phyloP scores from a whole-genome alignment of 2,797 vertebrate species.

The Tapera naevia region DNA sequence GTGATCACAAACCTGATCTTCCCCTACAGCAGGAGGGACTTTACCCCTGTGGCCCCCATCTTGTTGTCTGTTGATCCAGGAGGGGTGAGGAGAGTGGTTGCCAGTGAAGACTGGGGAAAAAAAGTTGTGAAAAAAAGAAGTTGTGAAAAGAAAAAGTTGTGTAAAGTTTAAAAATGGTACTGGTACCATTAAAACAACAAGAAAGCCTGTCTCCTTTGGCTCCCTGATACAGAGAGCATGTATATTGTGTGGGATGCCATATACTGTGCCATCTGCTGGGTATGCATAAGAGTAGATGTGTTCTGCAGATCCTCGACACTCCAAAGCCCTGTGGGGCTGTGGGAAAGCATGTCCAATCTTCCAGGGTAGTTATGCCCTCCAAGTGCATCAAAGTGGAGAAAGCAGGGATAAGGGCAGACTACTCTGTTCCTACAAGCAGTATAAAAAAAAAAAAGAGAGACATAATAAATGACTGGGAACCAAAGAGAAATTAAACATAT shows the following conservation, averaged over 20 bases:
- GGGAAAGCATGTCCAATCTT: neutral
- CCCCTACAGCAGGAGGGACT: too few species aligned
- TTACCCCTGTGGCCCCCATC: too few species aligned
- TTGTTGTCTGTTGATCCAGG: too few species aligned
- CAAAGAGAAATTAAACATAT: neutral
- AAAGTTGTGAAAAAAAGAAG: too few species aligned
- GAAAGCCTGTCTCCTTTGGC: neutral
- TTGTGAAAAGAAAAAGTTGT: too few species aligned
- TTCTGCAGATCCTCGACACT: neutral
- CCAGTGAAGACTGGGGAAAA: too few species aligned
- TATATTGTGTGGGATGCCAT: accelerated
- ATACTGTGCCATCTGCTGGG: neutral
- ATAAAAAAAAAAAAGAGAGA: neutral
- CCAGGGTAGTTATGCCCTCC: neutral
- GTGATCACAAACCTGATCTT: too few species aligned
- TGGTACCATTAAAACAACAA: neutral
- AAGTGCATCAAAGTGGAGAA: neutral
- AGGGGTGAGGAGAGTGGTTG: too few species aligned
- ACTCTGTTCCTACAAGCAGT: neutral
- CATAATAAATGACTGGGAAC: neutral
- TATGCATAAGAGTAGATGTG: neutral
- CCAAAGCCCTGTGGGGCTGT: neutral
- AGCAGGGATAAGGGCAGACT: neutral
- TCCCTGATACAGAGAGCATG: accelerated
- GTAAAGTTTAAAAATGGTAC: neutral